A percentile compares a stretch with the other conserved stretches of the same genome.
Evolutionary conservation across 2,888 invertebrate species (phyloP).

Genomic region (Cabera pusaria): DNA sequence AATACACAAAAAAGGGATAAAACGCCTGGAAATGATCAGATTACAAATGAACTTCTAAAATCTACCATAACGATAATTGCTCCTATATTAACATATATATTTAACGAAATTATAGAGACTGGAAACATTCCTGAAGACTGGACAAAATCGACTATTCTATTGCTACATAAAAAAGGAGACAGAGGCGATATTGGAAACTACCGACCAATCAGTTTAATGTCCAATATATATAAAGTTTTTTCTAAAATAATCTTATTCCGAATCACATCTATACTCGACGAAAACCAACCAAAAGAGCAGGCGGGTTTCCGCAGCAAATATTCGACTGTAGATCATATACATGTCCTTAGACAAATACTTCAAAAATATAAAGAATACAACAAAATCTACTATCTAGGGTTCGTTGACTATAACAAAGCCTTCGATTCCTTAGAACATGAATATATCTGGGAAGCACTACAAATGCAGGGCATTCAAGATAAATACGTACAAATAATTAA

Average conservation of each 20-base stretch:
- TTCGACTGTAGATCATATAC: slow-evolving; percentile 26
- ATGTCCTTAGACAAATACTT: slow-evolving; percentile 14
- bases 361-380: slow-evolving; percentile 27
- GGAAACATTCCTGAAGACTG: background rate
- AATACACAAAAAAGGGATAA: background rate
- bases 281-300: slow-evolving; percentile 22
- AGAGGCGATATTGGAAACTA: slow-evolving; percentile 12
- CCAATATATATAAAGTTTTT: slow-evolving; percentile 19
- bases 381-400: slow-evolving; percentile 22
- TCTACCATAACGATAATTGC: background rate
- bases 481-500: slow-evolving; percentile 30
- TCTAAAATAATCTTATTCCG: slow-evolving; percentile 22
- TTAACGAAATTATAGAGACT: background rate
- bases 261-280: slow-evolving; percentile 13
- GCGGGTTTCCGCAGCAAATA: slow-evolving; percentile 21
- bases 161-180: slow-evolving; percentile 25
- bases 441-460: slow-evolving; percentile 27
- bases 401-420: slow-evolving; percentile 33
- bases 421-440: slow-evolving; percentile 28
- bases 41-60: slow-evolving; percentile 5
- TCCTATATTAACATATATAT: background rate
- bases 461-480: slow-evolving; percentile 23
- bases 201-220: slow-evolving; percentile 16
- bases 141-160: slow-evolving; percentile 12
- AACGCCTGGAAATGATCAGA: slow-evolving; percentile 2